Conservation (phyloP, 2,888 invertebrate genomes). For the Drosophila diplacantha region DNA sequence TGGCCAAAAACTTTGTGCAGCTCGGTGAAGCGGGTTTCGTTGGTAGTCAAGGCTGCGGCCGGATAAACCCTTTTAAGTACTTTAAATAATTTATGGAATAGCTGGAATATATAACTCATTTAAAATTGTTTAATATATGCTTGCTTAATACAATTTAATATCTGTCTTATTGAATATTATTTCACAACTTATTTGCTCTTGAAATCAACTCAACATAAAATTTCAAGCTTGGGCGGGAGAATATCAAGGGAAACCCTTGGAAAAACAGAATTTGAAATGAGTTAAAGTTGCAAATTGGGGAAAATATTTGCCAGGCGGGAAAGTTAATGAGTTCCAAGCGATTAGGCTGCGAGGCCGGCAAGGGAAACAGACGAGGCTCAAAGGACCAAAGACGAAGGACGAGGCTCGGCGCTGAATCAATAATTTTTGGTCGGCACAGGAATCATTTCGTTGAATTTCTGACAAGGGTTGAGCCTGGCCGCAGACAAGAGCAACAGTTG, state of each 20-base stretch:
- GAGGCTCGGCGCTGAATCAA: conserved; percentile 33
- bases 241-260: neutral
- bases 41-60: neutral
- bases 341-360: conserved; percentile 10
- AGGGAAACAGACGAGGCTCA: neutral
- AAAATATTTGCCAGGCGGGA: conserved; percentile 12
- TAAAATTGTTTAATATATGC: no score
- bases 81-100: neutral
- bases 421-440: conserved; percentile 17
- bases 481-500: conserved; percentile 45
- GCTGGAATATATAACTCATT: no score
- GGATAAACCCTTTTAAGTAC: neutral
- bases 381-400: conserved; percentile 11
- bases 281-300: conserved; percentile 6
- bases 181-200: no score
- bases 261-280: conserved; percentile 5
- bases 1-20: neutral
- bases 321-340: conserved; percentile 35
- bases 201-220: neutral
- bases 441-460: conserved; percentile 37
- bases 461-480: conserved; percentile 29
- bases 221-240: neutral
- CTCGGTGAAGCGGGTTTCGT: neutral
- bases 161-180: no score
- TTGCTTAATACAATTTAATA: no score